Conservation (phyloP, 2,113 vertebrate species). For the Plectropomus leopardus region DNA sequence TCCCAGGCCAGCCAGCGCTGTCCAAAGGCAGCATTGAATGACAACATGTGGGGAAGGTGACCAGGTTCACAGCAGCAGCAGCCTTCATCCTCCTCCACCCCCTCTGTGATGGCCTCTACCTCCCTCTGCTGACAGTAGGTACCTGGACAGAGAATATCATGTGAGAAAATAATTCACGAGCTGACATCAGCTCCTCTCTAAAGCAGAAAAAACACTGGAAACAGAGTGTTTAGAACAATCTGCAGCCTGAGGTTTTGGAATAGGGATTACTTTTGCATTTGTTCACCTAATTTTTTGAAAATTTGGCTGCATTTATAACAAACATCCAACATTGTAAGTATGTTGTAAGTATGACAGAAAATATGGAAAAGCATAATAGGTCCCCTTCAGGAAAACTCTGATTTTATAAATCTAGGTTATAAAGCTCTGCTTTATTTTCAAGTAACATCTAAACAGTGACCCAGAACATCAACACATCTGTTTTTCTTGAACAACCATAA, state of each 20-base stretch:
- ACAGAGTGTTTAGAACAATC: no score
- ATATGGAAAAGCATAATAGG: no score
- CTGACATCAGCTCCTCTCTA: no score
- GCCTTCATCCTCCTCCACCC: slow-evolving; percentile 93
- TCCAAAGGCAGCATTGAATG: slow-evolving; percentile 94
- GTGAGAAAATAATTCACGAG: no score
- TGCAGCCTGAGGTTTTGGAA: no score
- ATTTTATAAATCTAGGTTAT: background rate
- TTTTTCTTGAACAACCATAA: background rate
- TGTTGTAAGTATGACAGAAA: no score
- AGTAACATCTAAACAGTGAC: background rate
- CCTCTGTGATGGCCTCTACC: slow-evolving; percentile 94
- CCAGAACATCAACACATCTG: background rate
- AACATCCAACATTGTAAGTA: no score
- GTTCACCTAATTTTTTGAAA: no score
- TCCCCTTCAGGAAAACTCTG: background rate
- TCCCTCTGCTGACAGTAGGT: slow-evolving; percentile 95
- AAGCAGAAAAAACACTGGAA: no score
- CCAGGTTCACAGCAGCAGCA: slow-evolving; percentile 95
- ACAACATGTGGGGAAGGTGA: slow-evolving; percentile 91
- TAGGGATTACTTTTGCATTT: no score
- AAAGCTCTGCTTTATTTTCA: background rate
- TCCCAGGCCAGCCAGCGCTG: slow-evolving; percentile 97
- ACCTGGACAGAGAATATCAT: slow-evolving; percentile 73
- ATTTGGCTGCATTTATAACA: no score